phyloP scores from a whole-genome alignment of 2,113 vertebrate species.

The Scomber colias region DNA sequence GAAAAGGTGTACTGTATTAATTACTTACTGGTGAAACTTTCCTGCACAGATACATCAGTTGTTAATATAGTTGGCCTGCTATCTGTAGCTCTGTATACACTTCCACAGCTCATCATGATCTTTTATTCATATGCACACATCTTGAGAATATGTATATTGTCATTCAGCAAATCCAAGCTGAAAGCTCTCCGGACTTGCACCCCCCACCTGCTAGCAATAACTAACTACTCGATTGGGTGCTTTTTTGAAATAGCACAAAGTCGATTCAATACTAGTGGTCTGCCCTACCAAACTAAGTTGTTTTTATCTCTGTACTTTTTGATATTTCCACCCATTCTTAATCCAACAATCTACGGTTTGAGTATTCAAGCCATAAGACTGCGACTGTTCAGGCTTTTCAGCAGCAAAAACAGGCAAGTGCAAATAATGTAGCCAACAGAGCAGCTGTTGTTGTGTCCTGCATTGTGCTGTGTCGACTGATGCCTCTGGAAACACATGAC shows the following conservation, averaged over 20 bases:
- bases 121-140: slow-evolving; percentile 74
- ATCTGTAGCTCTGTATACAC: slow-evolving; percentile 16
- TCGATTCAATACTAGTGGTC: slow-evolving; percentile 41
- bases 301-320: slow-evolving; percentile 77
- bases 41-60: slow-evolving; percentile 60
- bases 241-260: slow-evolving; percentile 72
- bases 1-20: slow-evolving; percentile 62
- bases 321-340: slow-evolving; percentile 72
- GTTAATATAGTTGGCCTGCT: slow-evolving; percentile 53
- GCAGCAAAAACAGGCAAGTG: slow-evolving; percentile 26
- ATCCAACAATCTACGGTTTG: slow-evolving; percentile 72
- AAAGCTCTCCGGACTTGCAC: slow-evolving; percentile 74
- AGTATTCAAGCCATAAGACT: slow-evolving; percentile 45
- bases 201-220: slow-evolving; percentile 66
- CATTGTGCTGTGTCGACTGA: background rate
- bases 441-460: background rate
- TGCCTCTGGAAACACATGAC: slow-evolving; percentile 1
- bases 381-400: slow-evolving; percentile 24
- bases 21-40: slow-evolving; percentile 66
- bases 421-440: background rate
- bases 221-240: slow-evolving; percentile 62
- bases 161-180: slow-evolving; percentile 52
- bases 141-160: slow-evolving; percentile 60
- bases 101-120: slow-evolving; percentile 67
- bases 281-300: slow-evolving; percentile 47